These are phyloP conservation scores for Nemapogon koenigi DNA, from an alignment of 2,888 invertebrate species.

Conservation along the genomic window DNA sequence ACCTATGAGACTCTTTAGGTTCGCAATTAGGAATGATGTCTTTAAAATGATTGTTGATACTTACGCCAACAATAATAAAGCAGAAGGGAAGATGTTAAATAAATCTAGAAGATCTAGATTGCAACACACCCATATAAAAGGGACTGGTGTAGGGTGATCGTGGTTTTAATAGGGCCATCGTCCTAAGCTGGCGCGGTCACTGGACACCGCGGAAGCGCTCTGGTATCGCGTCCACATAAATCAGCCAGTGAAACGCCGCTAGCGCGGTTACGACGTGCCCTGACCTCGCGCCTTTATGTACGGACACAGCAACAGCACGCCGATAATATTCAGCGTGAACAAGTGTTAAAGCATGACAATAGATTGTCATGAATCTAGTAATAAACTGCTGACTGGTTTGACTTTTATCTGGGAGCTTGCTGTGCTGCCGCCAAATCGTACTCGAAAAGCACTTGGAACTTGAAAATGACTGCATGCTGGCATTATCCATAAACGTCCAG, in stretches of 20 bases:
- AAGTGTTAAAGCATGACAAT: too few relatives aligned
- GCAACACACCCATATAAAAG: constrained; percentile 11
- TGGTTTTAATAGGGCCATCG: constrained; percentile 28
- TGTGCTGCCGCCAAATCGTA: too few relatives aligned
- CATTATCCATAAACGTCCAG: too few relatives aligned
- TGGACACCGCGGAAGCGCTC: constrained; percentile 54
- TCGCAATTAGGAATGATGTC: too few relatives aligned
- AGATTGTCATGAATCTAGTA: too few relatives aligned
- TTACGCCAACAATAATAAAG: constrained; percentile 9
- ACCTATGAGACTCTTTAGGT: too few relatives aligned
- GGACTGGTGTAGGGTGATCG: constrained; percentile 15
- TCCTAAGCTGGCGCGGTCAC: constrained; percentile 32
- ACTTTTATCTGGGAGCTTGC: too few relatives aligned
- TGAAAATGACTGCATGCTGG: too few relatives aligned
- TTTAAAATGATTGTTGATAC: too few relatives aligned
- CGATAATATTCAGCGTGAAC: too few relatives aligned
- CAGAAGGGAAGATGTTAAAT: constrained; percentile 13
- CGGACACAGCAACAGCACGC: constrained; percentile 21
- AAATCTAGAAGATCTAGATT: constrained; percentile 11
- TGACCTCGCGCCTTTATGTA: constrained; percentile 46
- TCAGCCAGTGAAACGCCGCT: constrained; percentile 47
- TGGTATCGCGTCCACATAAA: constrained; percentile 49
- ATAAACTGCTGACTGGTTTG: too few relatives aligned
- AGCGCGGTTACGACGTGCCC: constrained; percentile 26
- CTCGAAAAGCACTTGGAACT: too few relatives aligned